Evolutionary conservation across 2,113 vertebrate genomes (phyloP).

Genomic region (Ibidorhyncha struthersii): DNA sequence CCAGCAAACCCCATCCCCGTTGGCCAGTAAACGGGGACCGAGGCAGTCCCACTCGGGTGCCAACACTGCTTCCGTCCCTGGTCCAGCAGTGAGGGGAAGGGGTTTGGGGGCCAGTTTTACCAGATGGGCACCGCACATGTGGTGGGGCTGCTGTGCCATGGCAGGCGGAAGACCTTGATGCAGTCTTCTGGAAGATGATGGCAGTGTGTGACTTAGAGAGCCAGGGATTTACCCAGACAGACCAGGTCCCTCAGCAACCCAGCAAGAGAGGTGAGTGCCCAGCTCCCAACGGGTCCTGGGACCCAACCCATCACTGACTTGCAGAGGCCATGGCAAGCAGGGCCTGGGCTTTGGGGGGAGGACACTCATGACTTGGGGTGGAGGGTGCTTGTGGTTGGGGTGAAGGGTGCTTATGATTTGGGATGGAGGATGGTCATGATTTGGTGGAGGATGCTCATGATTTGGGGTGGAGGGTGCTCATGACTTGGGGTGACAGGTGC

Average conservation of each 20-base stretch:
- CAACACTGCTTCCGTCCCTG: neutral
- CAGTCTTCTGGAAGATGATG: constrained; percentile 74
- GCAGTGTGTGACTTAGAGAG: constrained; percentile 73
- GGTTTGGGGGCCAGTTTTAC: neutral
- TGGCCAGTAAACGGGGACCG: neutral
- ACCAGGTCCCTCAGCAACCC: constrained; percentile 74
- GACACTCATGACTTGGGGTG: neutral
- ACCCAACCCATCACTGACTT: neutral
- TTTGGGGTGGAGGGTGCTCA: neutral
- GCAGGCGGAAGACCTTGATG: constrained; percentile 76
- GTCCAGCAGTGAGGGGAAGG: neutral
- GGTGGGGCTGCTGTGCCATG: neutral
- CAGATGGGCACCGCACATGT: neutral
- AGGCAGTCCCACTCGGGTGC: fast-evolving
- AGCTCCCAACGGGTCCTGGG: no score
- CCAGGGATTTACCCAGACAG: constrained; percentile 71
- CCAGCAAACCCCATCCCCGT: neutral
- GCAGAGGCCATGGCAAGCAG: neutral
- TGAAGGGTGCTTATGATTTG: neutral
- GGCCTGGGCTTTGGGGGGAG: neutral
- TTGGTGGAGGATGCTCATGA: neutral
- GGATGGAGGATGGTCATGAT: no score
- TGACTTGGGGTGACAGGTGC: neutral
- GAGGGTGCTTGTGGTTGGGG: neutral
- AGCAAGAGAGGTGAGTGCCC: constrained; percentile 77